These are phyloP conservation scores for Opisthocomus hoazin DNA, from an alignment of 2,113 vertebrate genomes.

Conservation along the genomic window DNA sequence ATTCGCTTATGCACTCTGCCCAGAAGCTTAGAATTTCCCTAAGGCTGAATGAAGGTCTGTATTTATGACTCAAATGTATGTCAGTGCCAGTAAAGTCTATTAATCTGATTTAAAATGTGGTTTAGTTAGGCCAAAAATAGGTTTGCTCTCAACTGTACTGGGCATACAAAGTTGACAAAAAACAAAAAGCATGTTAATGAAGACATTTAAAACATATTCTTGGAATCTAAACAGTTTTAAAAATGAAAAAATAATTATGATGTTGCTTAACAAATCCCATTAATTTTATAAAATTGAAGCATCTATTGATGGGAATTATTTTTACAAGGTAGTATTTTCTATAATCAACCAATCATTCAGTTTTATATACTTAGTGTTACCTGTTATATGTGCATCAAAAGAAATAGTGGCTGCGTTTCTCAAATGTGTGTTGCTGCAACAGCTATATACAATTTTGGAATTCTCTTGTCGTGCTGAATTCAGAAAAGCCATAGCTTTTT, in stretches of 20 bases:
- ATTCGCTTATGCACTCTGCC: neutral
- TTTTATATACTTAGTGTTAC: neutral
- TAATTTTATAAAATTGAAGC: neutral
- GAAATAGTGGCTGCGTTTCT: neutral
- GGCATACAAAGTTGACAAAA: neutral
- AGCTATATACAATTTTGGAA: neutral
- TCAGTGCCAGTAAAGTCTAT: neutral
- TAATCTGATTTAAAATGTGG: neutral
- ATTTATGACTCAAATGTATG: neutral
- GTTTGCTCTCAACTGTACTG: neutral
- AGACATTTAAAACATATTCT: neutral
- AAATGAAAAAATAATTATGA: neutral
- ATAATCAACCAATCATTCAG: neutral
- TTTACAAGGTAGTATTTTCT: neutral
- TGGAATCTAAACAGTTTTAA: neutral
- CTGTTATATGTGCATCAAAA: neutral
- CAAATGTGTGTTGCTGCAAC: neutral
- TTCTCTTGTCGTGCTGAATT: neutral
- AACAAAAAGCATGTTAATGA: neutral
- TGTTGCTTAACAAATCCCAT: neutral
- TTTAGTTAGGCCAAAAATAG: neutral
- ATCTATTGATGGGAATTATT: neutral
- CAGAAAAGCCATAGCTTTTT: neutral
- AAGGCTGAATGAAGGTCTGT: neutral
- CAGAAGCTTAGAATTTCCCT: neutral